phyloP scores from a whole-genome alignment of 2,113 vertebrate genomes.

The Oreochromis aureus region DNA sequence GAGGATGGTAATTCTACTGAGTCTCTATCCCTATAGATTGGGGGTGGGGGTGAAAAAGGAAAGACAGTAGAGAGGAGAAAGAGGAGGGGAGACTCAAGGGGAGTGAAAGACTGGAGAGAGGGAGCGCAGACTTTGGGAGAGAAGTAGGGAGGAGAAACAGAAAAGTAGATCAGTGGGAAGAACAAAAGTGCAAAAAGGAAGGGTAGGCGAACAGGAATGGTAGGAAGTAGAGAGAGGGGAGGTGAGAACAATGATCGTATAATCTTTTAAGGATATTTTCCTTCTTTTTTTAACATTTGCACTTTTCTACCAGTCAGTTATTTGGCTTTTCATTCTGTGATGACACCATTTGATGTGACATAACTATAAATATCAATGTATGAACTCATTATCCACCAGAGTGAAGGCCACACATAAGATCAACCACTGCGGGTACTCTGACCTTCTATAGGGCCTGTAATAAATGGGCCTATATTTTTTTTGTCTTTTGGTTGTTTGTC shows the following conservation, averaged over 20 bases:
- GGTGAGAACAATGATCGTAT: background rate
- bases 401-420: background rate
- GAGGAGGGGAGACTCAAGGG: background rate
- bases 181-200: background rate
- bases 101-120: background rate
- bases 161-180: background rate
- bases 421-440: background rate
- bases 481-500: background rate
- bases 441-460: background rate
- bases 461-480: background rate
- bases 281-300: background rate
- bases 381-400: background rate
- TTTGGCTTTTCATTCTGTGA: background rate
- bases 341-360: background rate
- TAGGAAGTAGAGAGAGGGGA: background rate
- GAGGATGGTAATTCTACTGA: constrained; percentile 65
- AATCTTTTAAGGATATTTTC: background rate
- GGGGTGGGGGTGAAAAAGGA: background rate
- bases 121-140: background rate
- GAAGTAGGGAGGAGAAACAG: background rate
- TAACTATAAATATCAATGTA: background rate
- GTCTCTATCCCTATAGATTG: constrained; percentile 51
- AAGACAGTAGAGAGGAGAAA: background rate
- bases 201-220: background rate
- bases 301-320: background rate